Evolutionary conservation across 2,113 vertebrate species (phyloP).

Genomic region (Gallinago jamesoni): DNA sequence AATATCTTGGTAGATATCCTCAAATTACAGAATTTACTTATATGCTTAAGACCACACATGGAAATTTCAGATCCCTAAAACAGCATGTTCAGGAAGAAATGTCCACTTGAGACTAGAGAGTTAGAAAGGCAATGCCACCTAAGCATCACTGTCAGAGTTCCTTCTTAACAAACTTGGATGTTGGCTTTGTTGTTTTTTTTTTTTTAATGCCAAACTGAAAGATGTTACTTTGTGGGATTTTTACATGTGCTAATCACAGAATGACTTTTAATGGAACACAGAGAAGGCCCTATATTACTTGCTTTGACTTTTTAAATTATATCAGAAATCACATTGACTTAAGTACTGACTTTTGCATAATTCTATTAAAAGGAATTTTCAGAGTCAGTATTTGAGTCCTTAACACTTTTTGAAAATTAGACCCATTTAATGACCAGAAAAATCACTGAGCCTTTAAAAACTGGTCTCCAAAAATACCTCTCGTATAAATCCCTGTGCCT

Average conservation of each 20-base stretch:
- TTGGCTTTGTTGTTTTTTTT: neutral
- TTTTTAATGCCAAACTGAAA: neutral
- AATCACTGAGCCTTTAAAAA: neutral
- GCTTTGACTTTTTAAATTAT: neutral
- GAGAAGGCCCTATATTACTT: neutral
- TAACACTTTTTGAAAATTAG: neutral
- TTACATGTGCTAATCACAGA: neutral
- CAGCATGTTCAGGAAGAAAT: neutral
- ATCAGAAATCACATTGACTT: neutral
- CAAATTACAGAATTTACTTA: neutral
- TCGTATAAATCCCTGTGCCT: neutral
- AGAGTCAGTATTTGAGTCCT: neutral
- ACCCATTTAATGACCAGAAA: neutral
- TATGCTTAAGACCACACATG: neutral
- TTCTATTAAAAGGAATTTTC: constrained; percentile 9
- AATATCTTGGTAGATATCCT: neutral
- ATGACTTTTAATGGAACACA: neutral
- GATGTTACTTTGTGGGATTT: neutral
- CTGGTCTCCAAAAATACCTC: neutral
- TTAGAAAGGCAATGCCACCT: neutral
- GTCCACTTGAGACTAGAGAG: neutral
- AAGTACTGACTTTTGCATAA: neutral
- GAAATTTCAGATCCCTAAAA: neutral
- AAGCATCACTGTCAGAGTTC: neutral
- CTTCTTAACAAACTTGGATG: neutral